Base-by-base conservation (phyloP, 2,113 vertebrate genomes). In the Bungarus multicinctus region DNA sequence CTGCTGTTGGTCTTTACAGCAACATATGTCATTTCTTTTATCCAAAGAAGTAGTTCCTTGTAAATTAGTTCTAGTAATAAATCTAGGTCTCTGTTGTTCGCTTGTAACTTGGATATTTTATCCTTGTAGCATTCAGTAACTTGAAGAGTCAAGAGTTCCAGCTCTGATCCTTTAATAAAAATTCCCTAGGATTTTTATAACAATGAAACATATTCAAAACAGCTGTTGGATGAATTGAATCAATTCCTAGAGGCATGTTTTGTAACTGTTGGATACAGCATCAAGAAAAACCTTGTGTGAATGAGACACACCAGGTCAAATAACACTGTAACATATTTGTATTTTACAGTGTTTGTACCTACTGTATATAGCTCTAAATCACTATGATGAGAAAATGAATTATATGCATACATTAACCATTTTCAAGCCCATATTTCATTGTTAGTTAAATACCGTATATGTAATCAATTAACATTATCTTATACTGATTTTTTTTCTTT, bases 161-260 rank as follows among this genome's bases (percentile, higher is more conserved):
- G 16, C 50, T 54, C 69, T 69, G 47, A 89, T 87, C 20, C 89
- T 55, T 89, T 86, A 81, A 92, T 23, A 23, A 88, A 91, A 39
- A 53, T 93, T 92, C 34, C 54, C 60, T 90, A 54, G 92, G 7
- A 27, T 54, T 69, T 60, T 89, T 0, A 2, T 92, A 93, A 92
- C 52, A 93, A 23, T 34, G 39, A 43, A 95, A 53, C 4, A 85
- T 45, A 89, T 22, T 53, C 91, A 47, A 89, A 95, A 95, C 30
- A 0, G 3, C 5, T 91, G 52, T 60, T 93, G 93, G 90, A 90
- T 89, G 94, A 93, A 94, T 91, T 1, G 22, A 14, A 92, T 93
- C 60, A 27, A 81, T 89, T 85, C 39, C 23, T 87, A 60, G 91
- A 88, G 0, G 9, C 90, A 27, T 25, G 39, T 90, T 64, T 64